Evolutionary conservation across 2,888 invertebrate genomes (phyloP).

Genomic region (Enchytraeus crypticus): DNA sequence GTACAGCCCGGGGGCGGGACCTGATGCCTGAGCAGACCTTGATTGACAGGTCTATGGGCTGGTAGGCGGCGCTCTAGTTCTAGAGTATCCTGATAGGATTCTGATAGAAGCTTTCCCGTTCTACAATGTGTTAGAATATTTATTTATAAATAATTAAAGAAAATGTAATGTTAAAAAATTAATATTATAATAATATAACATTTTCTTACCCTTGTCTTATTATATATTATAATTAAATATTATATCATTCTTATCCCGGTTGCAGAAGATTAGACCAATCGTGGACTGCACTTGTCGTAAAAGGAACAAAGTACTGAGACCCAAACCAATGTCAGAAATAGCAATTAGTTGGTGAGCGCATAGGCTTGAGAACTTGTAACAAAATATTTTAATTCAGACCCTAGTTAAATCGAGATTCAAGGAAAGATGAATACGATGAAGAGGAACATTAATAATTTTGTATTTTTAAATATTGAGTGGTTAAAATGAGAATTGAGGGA

Average conservation of each 20-base stretch:
- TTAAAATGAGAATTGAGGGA: too few relatives aligned
- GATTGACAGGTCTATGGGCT: constrained; percentile 23
- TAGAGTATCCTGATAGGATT: constrained; percentile 20
- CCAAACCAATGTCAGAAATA: too few relatives aligned
- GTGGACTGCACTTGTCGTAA: too few relatives aligned
- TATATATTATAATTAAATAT: neutral
- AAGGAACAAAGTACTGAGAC: too few relatives aligned
- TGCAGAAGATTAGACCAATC: too few relatives aligned
- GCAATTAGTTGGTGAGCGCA: too few relatives aligned
- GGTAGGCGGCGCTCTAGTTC: constrained; percentile 19
- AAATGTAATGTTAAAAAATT: neutral
- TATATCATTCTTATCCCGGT: too few relatives aligned
- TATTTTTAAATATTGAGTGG: too few relatives aligned
- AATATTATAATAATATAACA: neutral
- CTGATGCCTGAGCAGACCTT: constrained; percentile 38
- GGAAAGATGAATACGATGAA: too few relatives aligned
- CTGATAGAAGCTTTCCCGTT: neutral
- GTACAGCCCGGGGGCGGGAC: constrained; percentile 42
- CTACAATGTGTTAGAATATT: too few relatives aligned
- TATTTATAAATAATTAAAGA: constrained; percentile 1
- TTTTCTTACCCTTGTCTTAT: neutral
- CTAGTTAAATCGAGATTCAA: too few relatives aligned
- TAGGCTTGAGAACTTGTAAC: neutral
- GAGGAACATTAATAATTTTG: neutral
- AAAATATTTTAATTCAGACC: neutral